Evolutionary conservation across 2,113 vertebrate genomes (phyloP).

Genomic region (Chamaetylas fuelleborni): DNA sequence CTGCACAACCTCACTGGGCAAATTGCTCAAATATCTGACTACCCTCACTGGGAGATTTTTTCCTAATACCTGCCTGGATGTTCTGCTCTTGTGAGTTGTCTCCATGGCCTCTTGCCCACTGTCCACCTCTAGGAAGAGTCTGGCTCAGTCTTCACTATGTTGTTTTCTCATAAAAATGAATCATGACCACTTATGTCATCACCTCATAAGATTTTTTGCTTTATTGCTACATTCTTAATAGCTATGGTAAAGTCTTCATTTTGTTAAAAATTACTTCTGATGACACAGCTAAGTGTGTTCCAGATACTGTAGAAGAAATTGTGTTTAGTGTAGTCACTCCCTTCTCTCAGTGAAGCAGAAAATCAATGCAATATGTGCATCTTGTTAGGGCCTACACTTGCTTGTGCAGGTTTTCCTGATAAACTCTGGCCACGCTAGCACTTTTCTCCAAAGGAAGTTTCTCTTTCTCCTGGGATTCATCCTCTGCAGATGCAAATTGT

Average conservation of each 20-base stretch:
- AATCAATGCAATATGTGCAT: neutral
- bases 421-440: neutral
- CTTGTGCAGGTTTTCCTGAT: neutral
- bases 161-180: slow-evolving; percentile 22
- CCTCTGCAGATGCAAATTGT: neutral
- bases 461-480: neutral
- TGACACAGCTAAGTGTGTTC: neutral
- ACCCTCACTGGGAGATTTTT: neutral
- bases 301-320: neutral
- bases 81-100: neutral
- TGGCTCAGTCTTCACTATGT: neutral
- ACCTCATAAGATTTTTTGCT: neutral
- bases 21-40: neutral
- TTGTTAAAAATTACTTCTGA: neutral
- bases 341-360: neutral
- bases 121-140: neutral
- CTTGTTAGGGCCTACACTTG: neutral
- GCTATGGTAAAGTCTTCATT: slow-evolving; percentile 11
- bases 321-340: neutral
- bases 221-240: neutral
- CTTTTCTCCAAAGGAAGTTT: neutral
- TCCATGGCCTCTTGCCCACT: neutral
- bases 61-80: neutral
- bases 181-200: slow-evolving; percentile 18
- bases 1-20: neutral